Conservation (phyloP, 1,140 invertebrate genomes). For the Caenorhabditis briggsae region DNA sequence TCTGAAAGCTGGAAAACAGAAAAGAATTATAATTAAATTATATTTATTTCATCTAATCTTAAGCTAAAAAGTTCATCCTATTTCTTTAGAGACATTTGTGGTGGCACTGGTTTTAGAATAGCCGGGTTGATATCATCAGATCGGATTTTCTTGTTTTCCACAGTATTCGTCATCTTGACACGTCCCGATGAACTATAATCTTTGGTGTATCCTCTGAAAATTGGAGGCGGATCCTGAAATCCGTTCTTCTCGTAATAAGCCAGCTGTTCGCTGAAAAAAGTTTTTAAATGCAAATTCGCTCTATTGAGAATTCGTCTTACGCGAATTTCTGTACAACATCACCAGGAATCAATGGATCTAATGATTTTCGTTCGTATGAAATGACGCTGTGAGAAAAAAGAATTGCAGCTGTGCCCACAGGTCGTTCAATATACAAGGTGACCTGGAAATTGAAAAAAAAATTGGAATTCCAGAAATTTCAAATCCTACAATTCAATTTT, state of each 20-base stretch:
- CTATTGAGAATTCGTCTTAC: background rate
- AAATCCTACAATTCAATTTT: slow-evolving; percentile 4
- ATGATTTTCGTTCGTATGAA: background rate
- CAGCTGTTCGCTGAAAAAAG: background rate
- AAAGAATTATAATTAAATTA: no score
- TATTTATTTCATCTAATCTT: no score
- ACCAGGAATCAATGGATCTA: background rate
- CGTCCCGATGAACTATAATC: background rate
- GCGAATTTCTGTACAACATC: background rate
- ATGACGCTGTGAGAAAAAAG: background rate
- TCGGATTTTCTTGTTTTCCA: background rate
- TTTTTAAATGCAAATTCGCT: background rate
- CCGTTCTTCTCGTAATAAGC: slow-evolving; percentile 20
- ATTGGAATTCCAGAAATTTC: background rate
- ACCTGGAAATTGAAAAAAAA: background rate
- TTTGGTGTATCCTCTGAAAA: slow-evolving; percentile 17
- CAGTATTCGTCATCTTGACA: background rate
- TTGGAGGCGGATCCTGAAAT: background rate
- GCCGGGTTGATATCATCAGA: background rate
- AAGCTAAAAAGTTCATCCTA: no score
- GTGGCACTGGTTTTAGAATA: no score
- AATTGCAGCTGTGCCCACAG: background rate
- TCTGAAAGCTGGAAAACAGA: no score
- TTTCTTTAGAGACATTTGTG: no score
- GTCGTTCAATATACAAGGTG: background rate